A percentile compares a stretch with the other conserved stretches of the same genome.
Evolutionary conservation across 1,140 invertebrate genomes (phyloP).

Genomic region (Ceratina calcarata): DNA sequence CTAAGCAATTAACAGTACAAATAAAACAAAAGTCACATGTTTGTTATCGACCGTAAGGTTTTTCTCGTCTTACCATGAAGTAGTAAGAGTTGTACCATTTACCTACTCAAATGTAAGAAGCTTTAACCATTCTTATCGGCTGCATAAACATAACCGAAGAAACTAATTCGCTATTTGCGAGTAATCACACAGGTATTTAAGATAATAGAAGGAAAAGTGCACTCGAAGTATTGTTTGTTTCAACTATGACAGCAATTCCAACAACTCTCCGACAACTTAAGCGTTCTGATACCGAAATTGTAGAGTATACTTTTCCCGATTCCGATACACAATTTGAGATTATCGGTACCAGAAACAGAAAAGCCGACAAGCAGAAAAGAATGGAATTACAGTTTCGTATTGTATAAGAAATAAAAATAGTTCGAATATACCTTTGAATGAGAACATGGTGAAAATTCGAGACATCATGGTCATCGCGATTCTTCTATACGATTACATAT

Average conservation of each 20-base stretch:
- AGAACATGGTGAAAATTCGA: not conserved
- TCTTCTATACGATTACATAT: not conserved
- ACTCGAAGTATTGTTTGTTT: not conserved
- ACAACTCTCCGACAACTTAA: not conserved
- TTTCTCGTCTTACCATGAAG: not conserved
- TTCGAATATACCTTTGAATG: not conserved
- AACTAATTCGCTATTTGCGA: no score
- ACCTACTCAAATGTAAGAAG: not conserved
- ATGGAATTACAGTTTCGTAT: not conserved
- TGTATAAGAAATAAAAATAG: not conserved
- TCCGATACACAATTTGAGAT: conserved; percentile 9
- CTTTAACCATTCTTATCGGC: not conserved
- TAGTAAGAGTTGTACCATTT: not conserved
- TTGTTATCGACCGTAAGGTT: no score
- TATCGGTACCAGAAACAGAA: not conserved
- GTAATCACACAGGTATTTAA: not conserved
- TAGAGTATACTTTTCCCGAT: not conserved
- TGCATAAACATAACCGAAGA: not conserved
- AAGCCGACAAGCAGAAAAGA: not conserved
- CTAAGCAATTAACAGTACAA: conserved; percentile 6
- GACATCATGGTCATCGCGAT: not conserved
- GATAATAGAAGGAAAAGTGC: not conserved
- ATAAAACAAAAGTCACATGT: not conserved
- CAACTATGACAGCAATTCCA: not conserved
- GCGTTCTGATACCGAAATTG: not conserved